Percentiles rank a stretch among this genome's conserved stretches.
phyloP scores from a whole-genome alignment of 2,797 vertebrate species.

The Natrix natrix region DNA sequence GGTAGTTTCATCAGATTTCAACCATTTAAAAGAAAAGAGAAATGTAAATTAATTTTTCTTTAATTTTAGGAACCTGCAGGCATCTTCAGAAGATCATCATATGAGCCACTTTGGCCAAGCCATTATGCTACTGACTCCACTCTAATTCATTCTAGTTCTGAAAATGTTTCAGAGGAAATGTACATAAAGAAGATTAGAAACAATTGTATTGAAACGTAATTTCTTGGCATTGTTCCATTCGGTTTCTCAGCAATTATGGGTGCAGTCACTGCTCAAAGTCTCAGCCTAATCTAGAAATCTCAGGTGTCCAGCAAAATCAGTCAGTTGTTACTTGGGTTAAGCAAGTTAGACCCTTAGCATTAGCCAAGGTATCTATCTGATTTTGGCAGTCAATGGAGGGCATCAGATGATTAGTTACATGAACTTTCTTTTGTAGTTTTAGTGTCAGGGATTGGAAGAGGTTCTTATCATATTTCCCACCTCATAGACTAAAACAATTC shows the following conservation, averaged over 20 bases:
- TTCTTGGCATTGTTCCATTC: background rate
- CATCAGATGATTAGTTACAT: background rate
- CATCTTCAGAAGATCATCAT: background rate
- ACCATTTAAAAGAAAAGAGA: background rate
- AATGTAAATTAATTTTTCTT: background rate
- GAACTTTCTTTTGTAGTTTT: background rate
- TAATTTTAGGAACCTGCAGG: background rate
- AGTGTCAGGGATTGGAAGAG: too few relatives aligned
- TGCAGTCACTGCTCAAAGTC: background rate
- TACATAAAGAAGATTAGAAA: background rate
- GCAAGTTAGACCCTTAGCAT: background rate
- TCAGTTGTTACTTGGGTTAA: background rate
- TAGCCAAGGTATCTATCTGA: background rate
- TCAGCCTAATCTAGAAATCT: background rate
- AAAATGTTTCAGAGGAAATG: background rate
- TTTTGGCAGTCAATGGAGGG: background rate
- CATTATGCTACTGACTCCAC: background rate
- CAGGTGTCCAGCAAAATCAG: background rate
- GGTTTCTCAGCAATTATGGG: background rate
- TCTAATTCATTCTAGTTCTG: background rate
- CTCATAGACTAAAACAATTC: background rate
- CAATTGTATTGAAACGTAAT: background rate
- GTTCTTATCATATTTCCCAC: background rate
- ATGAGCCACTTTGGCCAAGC: background rate
- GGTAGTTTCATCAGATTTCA: background rate